phyloP scores from a whole-genome alignment of 2,113 vertebrate species.

The Tragelaphus imberbis region DNA sequence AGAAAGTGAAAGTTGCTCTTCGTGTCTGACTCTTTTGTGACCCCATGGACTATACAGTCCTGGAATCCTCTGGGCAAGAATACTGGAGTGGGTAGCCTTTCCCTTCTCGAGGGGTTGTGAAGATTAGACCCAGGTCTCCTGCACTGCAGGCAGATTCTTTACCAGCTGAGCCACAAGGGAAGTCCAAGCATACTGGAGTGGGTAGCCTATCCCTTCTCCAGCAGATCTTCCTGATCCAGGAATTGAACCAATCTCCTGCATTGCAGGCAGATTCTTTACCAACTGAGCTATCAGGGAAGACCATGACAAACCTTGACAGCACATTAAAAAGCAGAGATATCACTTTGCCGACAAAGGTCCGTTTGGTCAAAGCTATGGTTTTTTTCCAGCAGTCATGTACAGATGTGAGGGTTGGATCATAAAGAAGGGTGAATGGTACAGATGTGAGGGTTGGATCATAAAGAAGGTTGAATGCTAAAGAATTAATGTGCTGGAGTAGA shows the following conservation, averaged over 20 bases:
- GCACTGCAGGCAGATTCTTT: neutral
- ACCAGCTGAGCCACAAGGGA: neutral
- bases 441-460: too few species aligned
- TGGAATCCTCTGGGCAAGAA: neutral
- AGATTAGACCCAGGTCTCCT: neutral
- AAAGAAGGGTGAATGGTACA: too few species aligned
- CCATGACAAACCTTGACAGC: neutral
- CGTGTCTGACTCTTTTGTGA: neutral
- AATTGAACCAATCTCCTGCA: neutral
- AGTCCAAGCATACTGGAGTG: neutral
- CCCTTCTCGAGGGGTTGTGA: neutral
- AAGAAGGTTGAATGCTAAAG: neutral
- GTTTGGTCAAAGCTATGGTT: neutral
- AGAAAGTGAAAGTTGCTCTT: neutral
- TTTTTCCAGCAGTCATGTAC: neutral
- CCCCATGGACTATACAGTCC: neutral
- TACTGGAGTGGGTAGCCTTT: neutral
- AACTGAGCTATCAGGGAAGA: neutral
- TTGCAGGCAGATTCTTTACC: neutral
- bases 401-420: neutral
- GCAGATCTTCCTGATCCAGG: neutral
- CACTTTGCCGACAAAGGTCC: neutral
- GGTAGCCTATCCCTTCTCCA: neutral
- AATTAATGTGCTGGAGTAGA: neutral
- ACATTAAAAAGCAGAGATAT: neutral